phyloP scores from a whole-genome alignment of 2,888 invertebrate species.

The Cryptocheilus praepositus region DNA sequence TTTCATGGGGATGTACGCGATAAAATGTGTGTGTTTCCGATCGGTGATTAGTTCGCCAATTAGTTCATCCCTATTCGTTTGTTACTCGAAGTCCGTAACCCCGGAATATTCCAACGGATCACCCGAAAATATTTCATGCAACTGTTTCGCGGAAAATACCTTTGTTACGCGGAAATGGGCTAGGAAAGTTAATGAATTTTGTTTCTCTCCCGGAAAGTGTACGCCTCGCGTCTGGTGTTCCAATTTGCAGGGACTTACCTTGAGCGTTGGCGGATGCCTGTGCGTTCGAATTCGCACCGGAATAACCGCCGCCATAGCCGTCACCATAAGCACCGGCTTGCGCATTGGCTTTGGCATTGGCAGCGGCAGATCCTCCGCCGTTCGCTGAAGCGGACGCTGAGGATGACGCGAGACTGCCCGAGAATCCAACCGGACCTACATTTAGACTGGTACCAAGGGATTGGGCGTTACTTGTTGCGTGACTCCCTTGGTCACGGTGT shows the following conservation, averaged over 20 bases:
- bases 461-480: conserved; percentile 49
- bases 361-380: conserved; percentile 40
- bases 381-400: conserved; percentile 54
- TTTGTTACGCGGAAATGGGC: no score
- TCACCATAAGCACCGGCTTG: conserved; percentile 33
- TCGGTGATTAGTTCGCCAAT: not conserved
- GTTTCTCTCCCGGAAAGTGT: no score
- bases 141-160: no score
- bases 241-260: conserved; percentile 32
- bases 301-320: conserved; percentile 21
- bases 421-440: conserved; percentile 62
- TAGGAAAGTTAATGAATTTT: no score
- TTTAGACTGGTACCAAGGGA: conserved; percentile 54
- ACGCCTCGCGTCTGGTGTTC: not conserved
- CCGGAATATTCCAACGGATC: no score
- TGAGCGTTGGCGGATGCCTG: conserved; percentile 35
- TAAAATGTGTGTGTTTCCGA: no score
- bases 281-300: conserved; percentile 37
- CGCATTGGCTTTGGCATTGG: conserved; percentile 44
- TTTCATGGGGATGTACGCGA: no score
- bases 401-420: conserved; percentile 50
- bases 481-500: conserved; percentile 24
- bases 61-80: not conserved
- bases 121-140: no score
- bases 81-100: not conserved